Evolutionary conservation across 2,113 vertebrate species (phyloP).

Genomic region (Lepus timidus): DNA sequence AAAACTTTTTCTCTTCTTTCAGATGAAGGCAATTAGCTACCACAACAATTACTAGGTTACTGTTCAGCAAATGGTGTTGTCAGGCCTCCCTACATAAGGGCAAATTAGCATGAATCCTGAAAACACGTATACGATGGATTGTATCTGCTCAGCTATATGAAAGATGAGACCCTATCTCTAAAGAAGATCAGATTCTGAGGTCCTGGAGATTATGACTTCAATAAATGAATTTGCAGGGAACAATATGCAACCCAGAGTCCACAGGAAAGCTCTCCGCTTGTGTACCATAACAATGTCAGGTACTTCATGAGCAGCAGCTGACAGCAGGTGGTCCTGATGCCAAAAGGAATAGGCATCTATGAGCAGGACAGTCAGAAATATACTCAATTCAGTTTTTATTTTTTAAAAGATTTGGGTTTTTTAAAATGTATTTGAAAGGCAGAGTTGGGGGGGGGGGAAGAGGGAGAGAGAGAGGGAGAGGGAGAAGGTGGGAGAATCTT

Average conservation of each 20-base stretch:
- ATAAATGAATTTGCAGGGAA: background rate
- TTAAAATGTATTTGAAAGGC: no score
- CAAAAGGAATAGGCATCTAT: background rate
- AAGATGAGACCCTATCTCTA: background rate
- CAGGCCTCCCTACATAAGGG: background rate
- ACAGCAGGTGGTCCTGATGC: no score
- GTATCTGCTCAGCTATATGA: background rate
- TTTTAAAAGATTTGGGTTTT: no score
- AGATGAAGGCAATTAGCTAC: background rate
- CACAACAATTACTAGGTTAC: background rate
- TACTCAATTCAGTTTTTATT: fast-evolving
- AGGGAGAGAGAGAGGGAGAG: no score
- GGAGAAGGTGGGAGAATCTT: no score
- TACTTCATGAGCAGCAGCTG: no score
- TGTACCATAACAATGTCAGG: no score
- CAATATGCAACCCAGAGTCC: background rate
- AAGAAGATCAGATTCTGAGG: background rate
- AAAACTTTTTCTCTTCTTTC: background rate
- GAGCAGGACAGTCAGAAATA: background rate
- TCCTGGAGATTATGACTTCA: background rate
- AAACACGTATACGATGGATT: background rate
- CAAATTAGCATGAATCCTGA: background rate
- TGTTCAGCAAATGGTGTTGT: background rate
- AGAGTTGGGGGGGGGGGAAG: no score
- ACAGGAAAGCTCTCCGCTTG: background rate